Evolutionary conservation across 2,113 vertebrate genomes (phyloP), one percentile per base, ranked within the genome.

Genomic region (Myxocyprinus asiaticus): DNA sequence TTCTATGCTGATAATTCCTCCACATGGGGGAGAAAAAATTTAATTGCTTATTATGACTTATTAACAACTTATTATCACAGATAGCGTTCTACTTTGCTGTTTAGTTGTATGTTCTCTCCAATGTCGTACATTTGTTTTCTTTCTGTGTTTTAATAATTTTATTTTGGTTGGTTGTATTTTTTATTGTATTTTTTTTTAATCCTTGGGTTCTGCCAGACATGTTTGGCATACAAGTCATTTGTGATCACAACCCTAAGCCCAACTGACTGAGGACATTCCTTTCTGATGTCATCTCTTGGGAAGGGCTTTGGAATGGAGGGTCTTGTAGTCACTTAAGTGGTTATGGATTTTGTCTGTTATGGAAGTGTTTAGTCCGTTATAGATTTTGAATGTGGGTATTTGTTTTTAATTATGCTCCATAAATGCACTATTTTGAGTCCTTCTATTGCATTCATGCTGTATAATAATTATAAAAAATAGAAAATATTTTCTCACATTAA

Each of bases 281-380:
- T 70, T 10, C 33, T 44, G 43, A 51, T 56, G 55, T 56, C 51
- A 70, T 56, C 22, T 58, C n/a, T 15, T 58, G 55, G 55, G n/a
- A 58, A 58, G 15, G 55, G n/a, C 15, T 56, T 56, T 43, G 51
- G 51, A 69, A 69, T 69, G 7, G 9, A 70, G 67, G 22, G 50
- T 43, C 50, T 69, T 12, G 33, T 4, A 55, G 50, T n/a, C 55
- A 33, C 22, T 33, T 33, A 33, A 33, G 22, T 33, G 22, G 22
- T 33, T 33, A 33, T 33, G 22, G 22, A 33, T 33, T 33, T 33
- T 33, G 22, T 2, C 12, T 43, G 8, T 56, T 12, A 53, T 33
- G 22, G 22, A 0, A 51, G 11, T 55, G 6, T 15, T 58, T 58
- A 58, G 14, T 58, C 55, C 7, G 6, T 14, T 56, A 12, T n/a